phyloP scores from a whole-genome alignment of 2,888 invertebrate species.

The Flexamia atlantica region DNA sequence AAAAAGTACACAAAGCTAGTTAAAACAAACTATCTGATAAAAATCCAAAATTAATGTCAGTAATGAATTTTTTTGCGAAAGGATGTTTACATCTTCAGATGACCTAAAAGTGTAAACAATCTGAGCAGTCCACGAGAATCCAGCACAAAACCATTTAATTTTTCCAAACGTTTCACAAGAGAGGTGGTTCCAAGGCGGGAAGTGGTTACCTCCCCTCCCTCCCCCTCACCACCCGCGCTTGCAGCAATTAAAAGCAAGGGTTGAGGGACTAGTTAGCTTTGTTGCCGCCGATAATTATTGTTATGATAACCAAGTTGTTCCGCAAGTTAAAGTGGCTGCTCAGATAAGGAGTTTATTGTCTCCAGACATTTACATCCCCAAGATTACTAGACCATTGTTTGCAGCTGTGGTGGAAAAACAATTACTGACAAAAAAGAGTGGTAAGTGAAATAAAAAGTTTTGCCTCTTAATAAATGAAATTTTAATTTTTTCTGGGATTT shows the following conservation, averaged over 20 bases:
- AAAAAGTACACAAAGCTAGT: too few species aligned
- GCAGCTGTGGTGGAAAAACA: conserved; percentile 17
- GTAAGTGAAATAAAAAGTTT: background rate
- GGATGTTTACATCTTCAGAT: too few species aligned
- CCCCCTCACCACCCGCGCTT: conserved; percentile 2
- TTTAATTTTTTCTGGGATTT: too few species aligned
- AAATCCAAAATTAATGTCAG: too few species aligned
- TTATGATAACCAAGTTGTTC: conserved; percentile 59
- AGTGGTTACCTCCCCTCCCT: conserved; percentile 5
- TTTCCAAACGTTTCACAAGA: background rate
- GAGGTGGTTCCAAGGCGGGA: background rate
- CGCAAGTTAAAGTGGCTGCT: conserved; percentile 48
- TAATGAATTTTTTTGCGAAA: too few species aligned
- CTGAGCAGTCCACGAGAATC: too few species aligned
- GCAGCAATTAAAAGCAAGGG: conserved; percentile 53
- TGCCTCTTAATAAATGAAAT: too few species aligned
- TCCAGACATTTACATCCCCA: conserved; percentile 2
- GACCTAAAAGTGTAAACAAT: too few species aligned
- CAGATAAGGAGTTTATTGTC: conserved; percentile 53
- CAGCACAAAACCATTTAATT: background rate
- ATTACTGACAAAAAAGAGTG: background rate
- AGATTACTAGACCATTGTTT: conserved; percentile 22
- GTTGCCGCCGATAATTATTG: conserved; percentile 57
- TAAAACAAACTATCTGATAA: too few species aligned
- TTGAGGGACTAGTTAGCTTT: conserved; percentile 57